These are phyloP conservation scores for Notospermus geniculatus DNA, from an alignment of 1,140 invertebrate genomes.

Conservation along the genomic window DNA sequence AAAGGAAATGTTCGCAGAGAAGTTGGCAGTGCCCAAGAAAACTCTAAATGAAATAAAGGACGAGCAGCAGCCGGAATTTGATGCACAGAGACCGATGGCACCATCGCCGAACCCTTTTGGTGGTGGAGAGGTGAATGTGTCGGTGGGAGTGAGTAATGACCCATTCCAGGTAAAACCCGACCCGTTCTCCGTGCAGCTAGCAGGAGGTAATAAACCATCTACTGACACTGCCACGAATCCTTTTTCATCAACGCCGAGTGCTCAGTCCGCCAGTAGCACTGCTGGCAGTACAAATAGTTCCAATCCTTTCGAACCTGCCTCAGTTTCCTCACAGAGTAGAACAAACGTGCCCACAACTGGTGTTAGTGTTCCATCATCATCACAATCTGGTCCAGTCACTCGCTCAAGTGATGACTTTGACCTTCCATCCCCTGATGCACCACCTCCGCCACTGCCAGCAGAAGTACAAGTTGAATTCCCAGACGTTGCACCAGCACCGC, in stretches of 20 bases:
- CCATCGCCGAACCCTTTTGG: background rate
- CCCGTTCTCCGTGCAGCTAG: constrained; percentile 17
- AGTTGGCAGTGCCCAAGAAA: constrained; percentile 29
- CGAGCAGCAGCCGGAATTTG: constrained; percentile 8
- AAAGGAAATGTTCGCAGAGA: background rate
- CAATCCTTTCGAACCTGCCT: background rate
- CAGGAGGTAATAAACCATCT: background rate
- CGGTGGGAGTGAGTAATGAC: constrained; percentile 4
- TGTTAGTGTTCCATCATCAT: background rate
- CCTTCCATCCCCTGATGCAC: constrained; percentile 38
- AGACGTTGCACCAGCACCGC: constrained; percentile 10
- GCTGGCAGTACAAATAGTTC: constrained; percentile 10
- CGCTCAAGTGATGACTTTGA: constrained; percentile 30
- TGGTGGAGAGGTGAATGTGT: constrained; percentile 10
- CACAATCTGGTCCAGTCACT: constrained; percentile 5
- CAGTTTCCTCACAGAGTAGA: background rate
- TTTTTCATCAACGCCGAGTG: background rate
- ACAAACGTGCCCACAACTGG: constrained; percentile 2
- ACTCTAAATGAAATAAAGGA: constrained; percentile 35
- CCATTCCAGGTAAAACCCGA: background rate
- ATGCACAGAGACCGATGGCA: constrained; percentile 12
- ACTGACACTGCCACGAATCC: background rate
- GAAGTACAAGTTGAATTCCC: constrained; percentile 7
- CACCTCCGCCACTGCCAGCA: constrained; percentile 39
- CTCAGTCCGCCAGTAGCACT: background rate